Evolutionary conservation across 2,888 invertebrate genomes (phyloP).

Genomic region (Psylliodes chrysocephalus): DNA sequence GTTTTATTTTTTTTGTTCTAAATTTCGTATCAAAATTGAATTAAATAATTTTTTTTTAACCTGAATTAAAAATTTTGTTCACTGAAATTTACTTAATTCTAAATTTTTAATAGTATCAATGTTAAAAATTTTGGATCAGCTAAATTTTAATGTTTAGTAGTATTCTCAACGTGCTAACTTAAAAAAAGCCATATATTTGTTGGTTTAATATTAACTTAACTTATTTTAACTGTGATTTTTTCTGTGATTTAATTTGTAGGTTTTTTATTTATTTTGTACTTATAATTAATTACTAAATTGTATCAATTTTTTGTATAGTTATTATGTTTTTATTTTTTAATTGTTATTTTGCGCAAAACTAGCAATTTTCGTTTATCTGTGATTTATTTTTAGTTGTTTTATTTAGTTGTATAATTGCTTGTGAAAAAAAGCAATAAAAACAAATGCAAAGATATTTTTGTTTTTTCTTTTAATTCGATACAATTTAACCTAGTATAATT

Average conservation of each 20-base stretch:
- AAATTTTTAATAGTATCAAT: too few species aligned
- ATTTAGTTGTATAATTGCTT: slow-evolving; percentile 30
- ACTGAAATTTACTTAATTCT: too few species aligned
- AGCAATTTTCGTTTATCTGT: slow-evolving; percentile 25
- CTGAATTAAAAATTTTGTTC: too few species aligned
- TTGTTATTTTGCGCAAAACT: slow-evolving; percentile 28
- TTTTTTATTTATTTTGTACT: neutral
- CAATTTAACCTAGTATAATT: too few species aligned
- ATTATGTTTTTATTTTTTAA: neutral
- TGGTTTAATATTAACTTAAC: neutral
- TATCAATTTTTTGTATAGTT: slow-evolving; percentile 14
- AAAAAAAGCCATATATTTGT: too few species aligned
- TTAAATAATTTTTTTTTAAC: too few species aligned
- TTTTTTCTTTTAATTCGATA: too few species aligned
- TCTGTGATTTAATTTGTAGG: neutral
- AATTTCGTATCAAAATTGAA: neutral
- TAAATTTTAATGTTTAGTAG: too few species aligned
- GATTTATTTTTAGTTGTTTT: slow-evolving; percentile 30
- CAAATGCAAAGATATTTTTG: slow-evolving; percentile 4
- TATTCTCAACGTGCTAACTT: too few species aligned
- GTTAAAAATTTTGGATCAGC: too few species aligned
- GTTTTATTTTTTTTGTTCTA: neutral
- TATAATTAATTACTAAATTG: slow-evolving; percentile 2
- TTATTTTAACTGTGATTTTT: neutral
- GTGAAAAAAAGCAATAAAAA: slow-evolving; percentile 23